Evolutionary conservation across 2,888 invertebrate species (phyloP), one percentile per base, ranked within the genome.

Genomic region (Gerris lacustris): DNA sequence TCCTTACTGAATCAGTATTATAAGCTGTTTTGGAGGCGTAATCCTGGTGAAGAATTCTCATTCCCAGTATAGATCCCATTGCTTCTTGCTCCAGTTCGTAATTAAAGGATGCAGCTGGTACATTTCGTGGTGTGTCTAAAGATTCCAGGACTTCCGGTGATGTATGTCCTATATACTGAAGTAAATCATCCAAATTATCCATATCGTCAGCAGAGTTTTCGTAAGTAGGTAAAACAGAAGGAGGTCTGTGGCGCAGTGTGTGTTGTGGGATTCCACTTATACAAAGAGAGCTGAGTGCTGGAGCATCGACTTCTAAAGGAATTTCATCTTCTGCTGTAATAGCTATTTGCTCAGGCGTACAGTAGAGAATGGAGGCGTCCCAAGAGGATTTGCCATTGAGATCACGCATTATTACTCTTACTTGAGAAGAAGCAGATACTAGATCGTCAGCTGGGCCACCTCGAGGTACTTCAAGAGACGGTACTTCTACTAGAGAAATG

Each of bases 351-450:
- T 77, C 76, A 0, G 91, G 90, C 77, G 89, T 88, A 79, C 89
- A 88, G 81, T 93, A 93, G 0, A 97, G 83, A 72, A 95, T 91
- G 0, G 94, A 92, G 63, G 93, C 93, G 81, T 97, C 96, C 96
- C 97, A 97, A 77, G 94, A 93, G 68, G 93, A 92, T 82, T 96
- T 97, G 68, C 97, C 96, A 45, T 92, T 90, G 70, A 96, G 84
- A 82, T 96, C 96, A 7, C 97, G 85, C 73, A 96, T 82, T 15
- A 97, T 82, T 43, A 96, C 88, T 55, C 97, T 85, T 70, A 93
- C 92, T 84, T 91, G 90, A 67, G 90, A 89, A 76, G 89, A 88
- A 6, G 91, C 91, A 0, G 92, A 91, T 69, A 88, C 85, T 55
- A 94, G 81, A 11, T 91, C 92, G 77, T 87, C 85, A 0, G 90